Evolutionary conservation across 2,797 vertebrate species (phyloP), one percentile per base, ranked within the genome.

Genomic region (Malurus leucopterus): DNA sequence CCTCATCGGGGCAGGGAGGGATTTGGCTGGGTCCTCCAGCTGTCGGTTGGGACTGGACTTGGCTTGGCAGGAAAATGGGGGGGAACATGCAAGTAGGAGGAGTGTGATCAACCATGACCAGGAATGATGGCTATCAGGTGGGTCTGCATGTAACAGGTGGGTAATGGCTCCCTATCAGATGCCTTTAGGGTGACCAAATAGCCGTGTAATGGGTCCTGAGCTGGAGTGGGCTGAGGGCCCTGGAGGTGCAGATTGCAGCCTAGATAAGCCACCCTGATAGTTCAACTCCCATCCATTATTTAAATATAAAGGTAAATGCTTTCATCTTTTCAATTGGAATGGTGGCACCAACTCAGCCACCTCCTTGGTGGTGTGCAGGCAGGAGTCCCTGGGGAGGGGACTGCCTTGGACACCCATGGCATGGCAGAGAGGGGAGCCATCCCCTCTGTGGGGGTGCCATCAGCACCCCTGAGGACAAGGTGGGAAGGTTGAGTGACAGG

Each of bases 101-200:
- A 70, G 93, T 67, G 93, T 94, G 88, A 91, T 87, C 94, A 96
- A 91, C 91, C 96, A 85, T 97, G 96, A 96, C 95, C 93, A 91
- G 91, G 82, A 64, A 80, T 7, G 96, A 97, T 97, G 88, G 51
- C 94, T 97, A 97, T 97, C 95, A 0, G 30, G 53, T 86, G 70
- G 73, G 90, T 67, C 88, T 95, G 49, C 32, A 2, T 24, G 19
- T 91, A 87, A 84, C 15, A 83, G 54, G 91, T 72, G 61, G 84
- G 63, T 89, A 79, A 86, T 88, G 77, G 84, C 78, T 65, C 5
- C 0, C 67, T 79, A 70, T 91, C 91, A 91, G 85, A 93, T 96
- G 91, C 93, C 94, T 91, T 76, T 72, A 79, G 95, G 92, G 93
- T 88, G 93, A 83, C 78, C 93, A 95, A 95, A 96, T 78, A 92